These are phyloP conservation scores for Carassius auratus DNA, from an alignment of 2,113 vertebrate species.

Conservation along the genomic window DNA sequence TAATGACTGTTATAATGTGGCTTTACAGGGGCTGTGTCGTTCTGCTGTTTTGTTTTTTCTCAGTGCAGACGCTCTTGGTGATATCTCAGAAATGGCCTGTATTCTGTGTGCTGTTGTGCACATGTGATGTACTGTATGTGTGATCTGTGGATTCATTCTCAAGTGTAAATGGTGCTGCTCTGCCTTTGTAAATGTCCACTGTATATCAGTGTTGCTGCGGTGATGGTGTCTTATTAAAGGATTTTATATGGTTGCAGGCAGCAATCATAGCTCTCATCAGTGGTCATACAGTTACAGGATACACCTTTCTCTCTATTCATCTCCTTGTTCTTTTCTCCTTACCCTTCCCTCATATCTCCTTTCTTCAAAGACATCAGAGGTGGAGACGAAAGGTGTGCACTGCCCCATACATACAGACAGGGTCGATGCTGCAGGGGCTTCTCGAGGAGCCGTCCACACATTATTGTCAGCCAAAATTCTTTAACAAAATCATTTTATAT, in stretches of 20 bases:
- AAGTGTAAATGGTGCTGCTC: slow-evolving; percentile 28
- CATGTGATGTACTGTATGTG: not conserved
- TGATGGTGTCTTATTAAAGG: slow-evolving; percentile 37
- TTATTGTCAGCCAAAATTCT: not conserved
- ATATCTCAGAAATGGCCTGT: slow-evolving; percentile 3
- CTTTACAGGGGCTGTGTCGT: not conserved
- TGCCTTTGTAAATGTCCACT: slow-evolving; percentile 26
- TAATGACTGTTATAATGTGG: slow-evolving; percentile 52
- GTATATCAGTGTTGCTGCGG: slow-evolving; percentile 19
- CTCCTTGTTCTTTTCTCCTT: not conserved
- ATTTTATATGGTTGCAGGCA: slow-evolving; percentile 28
- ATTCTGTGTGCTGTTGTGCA: not conserved
- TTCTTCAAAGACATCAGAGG: slow-evolving; percentile 23
- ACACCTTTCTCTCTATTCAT: not conserved
- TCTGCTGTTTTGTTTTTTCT: slow-evolving; percentile 9
- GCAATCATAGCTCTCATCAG: not conserved
- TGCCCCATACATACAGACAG: not conserved
- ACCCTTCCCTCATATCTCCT: not conserved
- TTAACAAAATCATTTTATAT: not conserved
- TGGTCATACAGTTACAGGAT: not conserved
- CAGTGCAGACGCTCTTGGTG: not conserved
- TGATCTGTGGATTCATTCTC: slow-evolving; percentile 2
- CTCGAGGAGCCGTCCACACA: not conserved
- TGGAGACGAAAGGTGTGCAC: not conserved
- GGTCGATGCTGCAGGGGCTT: not conserved